These are phyloP conservation scores for Slavum lentiscoides DNA, from an alignment of 2,888 invertebrate species.

Conservation along the genomic window DNA sequence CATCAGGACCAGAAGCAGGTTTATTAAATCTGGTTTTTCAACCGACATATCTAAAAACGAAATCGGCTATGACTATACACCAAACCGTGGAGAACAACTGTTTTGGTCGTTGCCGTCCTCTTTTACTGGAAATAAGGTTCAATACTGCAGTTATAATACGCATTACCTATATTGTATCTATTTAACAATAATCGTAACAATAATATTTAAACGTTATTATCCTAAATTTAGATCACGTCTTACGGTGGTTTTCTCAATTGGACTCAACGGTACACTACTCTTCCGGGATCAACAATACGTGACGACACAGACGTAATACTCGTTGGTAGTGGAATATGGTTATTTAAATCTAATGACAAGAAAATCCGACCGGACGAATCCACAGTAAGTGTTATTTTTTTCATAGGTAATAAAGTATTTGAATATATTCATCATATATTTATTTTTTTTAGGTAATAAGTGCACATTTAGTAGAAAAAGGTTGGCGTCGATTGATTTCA, in stretches of 20 bases:
- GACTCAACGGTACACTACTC: slow-evolving; percentile 71
- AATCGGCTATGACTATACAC: slow-evolving; percentile 66
- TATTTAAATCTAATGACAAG: slow-evolving; percentile 60
- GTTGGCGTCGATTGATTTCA: slow-evolving; percentile 67
- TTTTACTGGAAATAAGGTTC: slow-evolving; percentile 66
- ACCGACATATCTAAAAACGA: slow-evolving; percentile 66
- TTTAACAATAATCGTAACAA: neutral
- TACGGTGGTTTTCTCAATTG: slow-evolving; percentile 83
- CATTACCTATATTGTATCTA: neutral
- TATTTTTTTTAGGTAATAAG: slow-evolving; percentile 64
- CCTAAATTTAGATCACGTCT: slow-evolving; percentile 69
- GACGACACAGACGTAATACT: slow-evolving; percentile 82
- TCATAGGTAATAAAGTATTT: neutral
- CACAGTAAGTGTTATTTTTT: neutral
- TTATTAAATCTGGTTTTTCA: slow-evolving; percentile 63
- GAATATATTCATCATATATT: neutral
- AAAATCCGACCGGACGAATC: slow-evolving; percentile 25
- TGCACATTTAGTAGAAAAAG: slow-evolving; percentile 68
- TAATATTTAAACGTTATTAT: too few relatives aligned
- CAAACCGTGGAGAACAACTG: slow-evolving; percentile 62
- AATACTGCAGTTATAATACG: neutral
- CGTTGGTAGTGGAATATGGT: slow-evolving; percentile 74
- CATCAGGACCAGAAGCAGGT: slow-evolving; percentile 60
- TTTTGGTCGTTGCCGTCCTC: slow-evolving; percentile 77
- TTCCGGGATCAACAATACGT: slow-evolving; percentile 63